These are phyloP conservation scores for Ormyrus pomaceus DNA, from an alignment of 2,888 invertebrate species.

Conservation along the genomic window DNA sequence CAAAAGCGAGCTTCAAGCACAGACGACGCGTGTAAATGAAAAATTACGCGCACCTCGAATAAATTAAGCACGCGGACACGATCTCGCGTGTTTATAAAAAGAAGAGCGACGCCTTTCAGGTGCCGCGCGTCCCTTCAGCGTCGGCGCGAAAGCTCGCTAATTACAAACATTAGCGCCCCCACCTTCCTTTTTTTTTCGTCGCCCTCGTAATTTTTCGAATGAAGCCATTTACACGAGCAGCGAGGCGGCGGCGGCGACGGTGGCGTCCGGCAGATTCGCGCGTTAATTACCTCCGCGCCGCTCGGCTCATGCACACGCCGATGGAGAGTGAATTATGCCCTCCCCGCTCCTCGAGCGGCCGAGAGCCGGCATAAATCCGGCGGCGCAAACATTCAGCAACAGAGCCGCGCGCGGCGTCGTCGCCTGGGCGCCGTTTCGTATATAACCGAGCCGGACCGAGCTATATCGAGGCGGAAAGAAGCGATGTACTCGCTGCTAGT, in stretches of 20 bases:
- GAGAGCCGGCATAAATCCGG: constrained; percentile 64
- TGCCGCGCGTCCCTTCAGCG: background rate
- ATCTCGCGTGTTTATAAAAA: background rate
- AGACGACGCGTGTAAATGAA: background rate
- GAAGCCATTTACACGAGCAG: constrained; percentile 26
- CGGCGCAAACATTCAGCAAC: constrained; percentile 53
- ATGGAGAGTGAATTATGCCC: constrained; percentile 64
- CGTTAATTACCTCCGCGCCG: constrained; percentile 63
- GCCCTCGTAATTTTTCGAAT: constrained; percentile 29
- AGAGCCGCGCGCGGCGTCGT: background rate
- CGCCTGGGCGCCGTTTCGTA: background rate
- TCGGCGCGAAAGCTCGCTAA: background rate
- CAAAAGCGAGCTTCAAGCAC: background rate
- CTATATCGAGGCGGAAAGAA: background rate
- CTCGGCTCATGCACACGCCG: constrained; percentile 60
- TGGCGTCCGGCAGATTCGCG: constrained; percentile 59
- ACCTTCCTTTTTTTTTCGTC: background rate
- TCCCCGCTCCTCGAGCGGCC: constrained; percentile 30
- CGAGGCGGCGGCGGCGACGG: constrained; percentile 7
- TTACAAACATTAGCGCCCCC: constrained; percentile 14
- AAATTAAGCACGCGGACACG: constrained; percentile 13
- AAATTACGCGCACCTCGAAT: constrained; percentile 12
- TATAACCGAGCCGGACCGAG: no score
- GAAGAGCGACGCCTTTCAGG: background rate
- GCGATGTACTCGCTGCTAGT: no score